Conservation (phyloP, 2,888 invertebrate species). For the Cryptocheilus praepositus region DNA sequence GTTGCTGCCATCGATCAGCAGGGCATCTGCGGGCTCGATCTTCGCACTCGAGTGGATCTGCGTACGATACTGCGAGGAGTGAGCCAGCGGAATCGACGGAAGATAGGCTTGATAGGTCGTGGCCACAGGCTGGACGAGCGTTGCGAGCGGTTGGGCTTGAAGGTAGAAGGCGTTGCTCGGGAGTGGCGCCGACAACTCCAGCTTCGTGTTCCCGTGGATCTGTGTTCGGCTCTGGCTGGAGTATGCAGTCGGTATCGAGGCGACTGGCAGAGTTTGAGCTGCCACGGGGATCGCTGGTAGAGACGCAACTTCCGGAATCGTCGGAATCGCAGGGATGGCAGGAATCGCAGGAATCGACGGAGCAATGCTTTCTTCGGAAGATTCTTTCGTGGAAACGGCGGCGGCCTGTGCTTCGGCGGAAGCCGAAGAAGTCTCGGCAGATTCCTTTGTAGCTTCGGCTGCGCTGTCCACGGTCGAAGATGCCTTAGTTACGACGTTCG, state of each 20-base stretch:
- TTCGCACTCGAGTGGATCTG: constrained; percentile 26
- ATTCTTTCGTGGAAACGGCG: not conserved
- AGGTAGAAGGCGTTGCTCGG: constrained; percentile 14
- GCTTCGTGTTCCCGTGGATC: constrained; percentile 31
- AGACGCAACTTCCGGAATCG: no score
- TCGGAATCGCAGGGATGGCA: not conserved
- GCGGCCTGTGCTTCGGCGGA: not conserved
- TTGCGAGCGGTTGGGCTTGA: constrained; percentile 5
- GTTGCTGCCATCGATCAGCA: constrained; percentile 4
- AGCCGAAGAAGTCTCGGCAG: no score
- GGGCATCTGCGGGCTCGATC: not conserved
- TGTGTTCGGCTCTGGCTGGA: constrained; percentile 35
- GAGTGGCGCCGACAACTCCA: constrained; percentile 13
- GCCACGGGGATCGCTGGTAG: not conserved
- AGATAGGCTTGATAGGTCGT: constrained; percentile 8
- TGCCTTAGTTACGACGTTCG: not conserved
- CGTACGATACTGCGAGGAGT: constrained; percentile 25
- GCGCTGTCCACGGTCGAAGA: not conserved
- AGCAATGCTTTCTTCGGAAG: not conserved
- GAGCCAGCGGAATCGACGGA: constrained; percentile 17
- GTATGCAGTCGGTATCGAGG: constrained; percentile 20
- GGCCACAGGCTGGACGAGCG: not conserved
- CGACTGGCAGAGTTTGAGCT: not conserved
- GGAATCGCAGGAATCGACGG: not conserved
- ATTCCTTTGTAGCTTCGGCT: not conserved